Base-by-base conservation (phyloP, 1,140 invertebrate species). In the Drosophila gunungcola region DNA sequence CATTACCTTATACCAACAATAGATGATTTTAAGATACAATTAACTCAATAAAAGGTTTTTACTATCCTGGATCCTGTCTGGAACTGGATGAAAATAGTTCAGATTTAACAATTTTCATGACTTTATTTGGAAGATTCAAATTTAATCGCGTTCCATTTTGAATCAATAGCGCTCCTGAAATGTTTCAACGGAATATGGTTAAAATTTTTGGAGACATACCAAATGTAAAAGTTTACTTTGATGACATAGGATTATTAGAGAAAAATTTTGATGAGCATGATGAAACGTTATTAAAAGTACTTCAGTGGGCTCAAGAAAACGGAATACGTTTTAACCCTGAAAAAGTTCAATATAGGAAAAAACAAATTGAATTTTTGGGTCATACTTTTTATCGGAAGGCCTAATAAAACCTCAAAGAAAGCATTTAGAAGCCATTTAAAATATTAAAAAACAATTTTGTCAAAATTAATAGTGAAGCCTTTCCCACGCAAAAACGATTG, bases 171-270 rank as follows among this genome's bases (percentile, higher is more conserved):
- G n/a, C n/a, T n/a, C n/a, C n/a, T n/a, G n/a, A n/a, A n/a, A n/a
- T n/a, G 29, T 58, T 58, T 7, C 25, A 27, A 25, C 25, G 45
- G 3, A 48, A 48, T 27, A 48, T 27, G 11, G 11, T 48, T 3
- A 4, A 48, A 46, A 38, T 38, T 46, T 58, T 29, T 43, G 56
- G 29, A 2, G 43, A 46, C 32, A 29, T 60, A n/a, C 43, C 43
- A 21, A 43, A 36, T 48, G 43, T 48, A 10, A 46, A 48, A 12
- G 43, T 38, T 16, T 60, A 60, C 13, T 60, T 60, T 27, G 56
- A 48, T 12, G 43, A 61, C 10, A 51, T 52, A 6, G 36, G 36
- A 25, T 41, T 62, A 11, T 38, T 25, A 25, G 45, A 6, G 3
- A 32, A 52, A 27, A 34, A 6, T 25, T 48, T 51, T 34, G 45